Evolutionary conservation across 2,888 invertebrate species (phyloP).

Genomic region (Leucozona laternaria): DNA sequence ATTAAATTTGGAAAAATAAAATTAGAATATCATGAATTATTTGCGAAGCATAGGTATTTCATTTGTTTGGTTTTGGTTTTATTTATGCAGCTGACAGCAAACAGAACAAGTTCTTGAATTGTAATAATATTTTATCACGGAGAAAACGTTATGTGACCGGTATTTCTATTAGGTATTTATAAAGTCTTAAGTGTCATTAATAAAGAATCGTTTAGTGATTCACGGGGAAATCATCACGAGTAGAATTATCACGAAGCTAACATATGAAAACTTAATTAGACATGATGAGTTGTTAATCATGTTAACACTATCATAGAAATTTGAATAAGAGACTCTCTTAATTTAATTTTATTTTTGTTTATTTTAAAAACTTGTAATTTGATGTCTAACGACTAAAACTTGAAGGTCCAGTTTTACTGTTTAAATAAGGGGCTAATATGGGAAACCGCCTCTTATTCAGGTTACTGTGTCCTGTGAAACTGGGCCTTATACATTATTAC

Average conservation of each 20-base stretch:
- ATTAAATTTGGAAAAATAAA: constrained; percentile 32
- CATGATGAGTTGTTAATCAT: neutral
- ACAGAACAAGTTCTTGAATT: neutral
- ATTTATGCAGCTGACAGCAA: constrained; percentile 40
- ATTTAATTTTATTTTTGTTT: too few relatives aligned
- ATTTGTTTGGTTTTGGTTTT: constrained; percentile 19
- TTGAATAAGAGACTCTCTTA: neutral
- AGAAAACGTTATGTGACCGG: neutral
- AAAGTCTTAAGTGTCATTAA: neutral
- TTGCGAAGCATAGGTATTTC: constrained; percentile 69
- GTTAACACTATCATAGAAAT: too few relatives aligned
- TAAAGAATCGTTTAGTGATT: constrained; percentile 1
- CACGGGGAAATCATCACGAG: neutral
- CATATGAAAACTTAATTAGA: neutral
- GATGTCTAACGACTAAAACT: too few relatives aligned
- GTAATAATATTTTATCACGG: neutral
- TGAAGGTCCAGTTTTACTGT: too few relatives aligned
- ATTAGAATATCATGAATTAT: constrained; percentile 70
- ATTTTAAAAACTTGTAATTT: too few relatives aligned
- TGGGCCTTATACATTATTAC: too few relatives aligned
- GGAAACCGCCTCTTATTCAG: too few relatives aligned
- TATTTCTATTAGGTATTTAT: constrained; percentile 9
- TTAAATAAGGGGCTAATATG: too few relatives aligned
- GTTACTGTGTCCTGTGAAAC: too few relatives aligned
- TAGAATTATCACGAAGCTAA: constrained; percentile 2